Percentiles rank a stretch among this genome's conserved stretches.
These are phyloP conservation scores for Caranx ignobilis DNA, from an alignment of 2,113 vertebrate genomes.

Conservation along the genomic window DNA sequence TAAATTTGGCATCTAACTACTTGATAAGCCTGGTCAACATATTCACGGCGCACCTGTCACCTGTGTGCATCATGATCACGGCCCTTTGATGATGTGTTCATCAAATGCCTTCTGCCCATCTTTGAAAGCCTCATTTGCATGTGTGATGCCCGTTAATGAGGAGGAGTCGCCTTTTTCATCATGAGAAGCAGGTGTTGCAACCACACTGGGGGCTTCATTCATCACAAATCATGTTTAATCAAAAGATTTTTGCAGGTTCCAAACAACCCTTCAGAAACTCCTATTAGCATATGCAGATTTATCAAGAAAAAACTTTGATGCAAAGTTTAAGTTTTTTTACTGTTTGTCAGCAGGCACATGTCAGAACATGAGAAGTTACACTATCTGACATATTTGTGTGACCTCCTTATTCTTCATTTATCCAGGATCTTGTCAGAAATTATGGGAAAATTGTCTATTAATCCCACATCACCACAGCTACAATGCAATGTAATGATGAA, in stretches of 20 bases:
- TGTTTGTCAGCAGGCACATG: background rate
- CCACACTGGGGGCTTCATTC: constrained; percentile 8
- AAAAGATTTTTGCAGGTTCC: constrained; percentile 10
- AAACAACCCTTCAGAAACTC: background rate
- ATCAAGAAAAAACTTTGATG: rapidly evolving
- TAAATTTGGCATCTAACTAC: background rate
- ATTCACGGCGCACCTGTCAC: background rate
- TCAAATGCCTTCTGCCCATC: constrained; percentile 5
- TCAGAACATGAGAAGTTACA: background rate
- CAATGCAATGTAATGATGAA: constrained; percentile 5
- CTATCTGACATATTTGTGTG: background rate
- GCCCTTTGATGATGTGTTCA: constrained; percentile 32
- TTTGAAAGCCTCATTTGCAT: constrained; percentile 38
- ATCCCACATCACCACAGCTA: background rate
- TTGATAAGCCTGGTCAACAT: background rate
- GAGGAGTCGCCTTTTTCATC: constrained; percentile 20
- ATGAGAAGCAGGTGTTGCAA: constrained; percentile 22
- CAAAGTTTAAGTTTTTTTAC: background rate
- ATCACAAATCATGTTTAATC: background rate
- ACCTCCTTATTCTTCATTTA: background rate
- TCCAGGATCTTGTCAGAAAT: background rate
- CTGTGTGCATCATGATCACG: background rate
- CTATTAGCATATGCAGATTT: background rate
- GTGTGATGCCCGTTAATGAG: background rate
- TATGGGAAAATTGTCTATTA: too few relatives aligned